Conservation (phyloP, 2,888 invertebrate genomes). For the Plemyria rubiginata region DNA sequence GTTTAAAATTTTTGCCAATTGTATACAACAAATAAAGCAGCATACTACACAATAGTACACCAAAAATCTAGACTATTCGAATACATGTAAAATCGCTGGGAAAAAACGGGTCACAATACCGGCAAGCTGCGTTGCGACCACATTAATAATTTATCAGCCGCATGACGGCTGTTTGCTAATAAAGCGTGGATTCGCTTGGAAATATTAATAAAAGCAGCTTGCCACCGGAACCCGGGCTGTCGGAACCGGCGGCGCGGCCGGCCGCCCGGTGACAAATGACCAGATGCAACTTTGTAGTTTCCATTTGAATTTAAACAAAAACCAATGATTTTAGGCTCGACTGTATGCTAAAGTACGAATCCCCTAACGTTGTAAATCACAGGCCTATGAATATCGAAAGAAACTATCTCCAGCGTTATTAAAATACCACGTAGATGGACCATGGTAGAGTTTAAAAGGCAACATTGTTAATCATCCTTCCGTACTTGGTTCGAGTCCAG, state of each 20-base stretch:
- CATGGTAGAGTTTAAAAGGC: too few species aligned
- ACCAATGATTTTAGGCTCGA: constrained; percentile 39
- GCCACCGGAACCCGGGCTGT: constrained; percentile 72
- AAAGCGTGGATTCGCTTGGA: constrained; percentile 82
- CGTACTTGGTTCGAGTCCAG: too few species aligned
- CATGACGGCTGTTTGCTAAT: constrained; percentile 85
- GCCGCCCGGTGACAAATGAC: constrained; percentile 78
- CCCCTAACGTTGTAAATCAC: too few species aligned
- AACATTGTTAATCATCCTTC: too few species aligned
- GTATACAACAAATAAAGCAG: neutral
- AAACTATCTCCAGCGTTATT: too few species aligned
- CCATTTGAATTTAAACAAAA: constrained; percentile 70
- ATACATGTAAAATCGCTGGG: constrained; percentile 51
- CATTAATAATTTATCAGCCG: constrained; percentile 85
- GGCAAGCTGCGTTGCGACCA: constrained; percentile 75
- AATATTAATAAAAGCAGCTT: constrained; percentile 84
- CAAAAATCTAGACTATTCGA: constrained; percentile 39
- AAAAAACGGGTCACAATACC: constrained; percentile 70
- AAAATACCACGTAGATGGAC: too few species aligned
- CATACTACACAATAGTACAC: constrained; percentile 3
- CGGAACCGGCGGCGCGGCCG: constrained; percentile 58
- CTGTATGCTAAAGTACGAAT: neutral
- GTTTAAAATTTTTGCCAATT: neutral
- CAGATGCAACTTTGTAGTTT: constrained; percentile 77
- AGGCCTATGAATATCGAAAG: too few species aligned